Conservation (phyloP, 2,888 invertebrate genomes). For the Dryococelus australis region DNA sequence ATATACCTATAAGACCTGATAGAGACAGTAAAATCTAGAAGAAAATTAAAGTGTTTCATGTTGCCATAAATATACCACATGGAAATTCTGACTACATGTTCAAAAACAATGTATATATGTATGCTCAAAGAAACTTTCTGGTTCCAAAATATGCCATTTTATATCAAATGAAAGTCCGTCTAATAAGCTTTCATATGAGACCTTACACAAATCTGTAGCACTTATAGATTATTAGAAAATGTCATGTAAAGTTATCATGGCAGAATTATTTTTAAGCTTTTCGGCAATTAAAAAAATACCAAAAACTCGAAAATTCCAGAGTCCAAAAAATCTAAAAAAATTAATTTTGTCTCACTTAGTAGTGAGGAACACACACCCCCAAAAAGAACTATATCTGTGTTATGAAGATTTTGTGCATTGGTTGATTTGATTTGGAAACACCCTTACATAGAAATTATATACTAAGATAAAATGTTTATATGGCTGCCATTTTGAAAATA, state of each 20-base stretch:
- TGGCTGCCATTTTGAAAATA: too few relatives aligned
- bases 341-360: background rate
- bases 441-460: too few relatives aligned
- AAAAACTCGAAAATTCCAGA: background rate
- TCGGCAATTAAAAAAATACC: background rate
- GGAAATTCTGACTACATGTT: background rate
- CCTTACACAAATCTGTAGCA: background rate
- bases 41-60: background rate
- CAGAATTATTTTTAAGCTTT: background rate
- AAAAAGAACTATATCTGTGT: background rate
- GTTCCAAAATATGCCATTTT: background rate
- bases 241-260: background rate
- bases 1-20: background rate
- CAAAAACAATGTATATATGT: background rate
- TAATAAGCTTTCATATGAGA: background rate
- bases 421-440: background rate
- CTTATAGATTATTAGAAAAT: background rate
- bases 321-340: background rate
- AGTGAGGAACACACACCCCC: background rate
- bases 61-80: background rate
- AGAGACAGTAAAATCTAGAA: background rate
- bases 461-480: too few relatives aligned
- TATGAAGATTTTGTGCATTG: background rate
- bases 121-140: background rate
- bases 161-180: background rate